Base-by-base conservation (phyloP, 2,797 vertebrate species). In the Natrix natrix region DNA sequence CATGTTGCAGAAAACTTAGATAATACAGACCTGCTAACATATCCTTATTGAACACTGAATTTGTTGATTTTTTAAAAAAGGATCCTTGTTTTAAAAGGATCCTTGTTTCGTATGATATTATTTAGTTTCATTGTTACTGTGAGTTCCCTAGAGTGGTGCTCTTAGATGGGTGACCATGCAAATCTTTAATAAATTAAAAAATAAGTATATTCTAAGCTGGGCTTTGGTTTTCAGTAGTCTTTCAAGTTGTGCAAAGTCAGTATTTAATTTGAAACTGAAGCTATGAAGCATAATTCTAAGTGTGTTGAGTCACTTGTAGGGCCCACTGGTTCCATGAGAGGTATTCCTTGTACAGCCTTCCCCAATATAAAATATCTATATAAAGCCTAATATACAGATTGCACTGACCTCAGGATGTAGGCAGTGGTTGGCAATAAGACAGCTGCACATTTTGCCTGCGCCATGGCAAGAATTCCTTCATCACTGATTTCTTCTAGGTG, bases 401-500 rank as follows among this genome's bases (percentile, higher is more conserved):
- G 99, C 99, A 57, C 12, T 96, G 98, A 99, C 99, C 99, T 98
- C 24, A 99, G 98, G 94, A 99, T 99, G 95, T 99, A 99, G 61
- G 99, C 99, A 1, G 99, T 99, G 17, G 99, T 99, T 20, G 99
- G 99, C 57, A 99, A 97, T 1, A 99, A 98, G 69, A 99, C 96
- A 0, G 99, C 99, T 0, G 98, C 97, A 0, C 98, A 99, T 89
- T 95, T 95, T 43, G 98, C 97, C 1, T 28, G 96, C 88, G 98
- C 99, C 98, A 99, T 99, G 2, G 98, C 98, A 57, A 92, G 37
- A 0, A 99, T 99, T 37, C 99, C 99, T 93, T 98, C 98, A 60
- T 99, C 98, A 0, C 98, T 99, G 54, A 98, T 98, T 97, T 99
- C 99, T 96, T 99, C 99, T 96, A 99, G 97, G 95, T 99, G 99